Percentiles rank a stretch among this genome's conserved stretches.
phyloP scores from a whole-genome alignment of 2,888 invertebrate species.

The Tridacna gigas region DNA sequence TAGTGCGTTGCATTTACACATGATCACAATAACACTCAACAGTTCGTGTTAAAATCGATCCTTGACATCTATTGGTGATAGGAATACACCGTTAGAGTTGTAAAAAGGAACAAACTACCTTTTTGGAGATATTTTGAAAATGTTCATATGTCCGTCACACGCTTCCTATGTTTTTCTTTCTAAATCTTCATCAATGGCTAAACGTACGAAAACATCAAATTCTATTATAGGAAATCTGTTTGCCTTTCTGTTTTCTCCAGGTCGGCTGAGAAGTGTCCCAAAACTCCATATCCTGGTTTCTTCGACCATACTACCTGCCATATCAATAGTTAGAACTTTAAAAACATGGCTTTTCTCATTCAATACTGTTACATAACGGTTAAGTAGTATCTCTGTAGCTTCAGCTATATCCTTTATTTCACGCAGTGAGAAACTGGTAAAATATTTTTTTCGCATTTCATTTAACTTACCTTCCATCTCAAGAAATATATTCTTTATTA shows the following conservation, averaged over 20 bases:
- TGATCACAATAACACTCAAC: background rate
- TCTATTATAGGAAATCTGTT: background rate
- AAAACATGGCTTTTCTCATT: background rate
- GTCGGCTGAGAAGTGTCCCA: background rate
- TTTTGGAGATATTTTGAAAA: background rate
- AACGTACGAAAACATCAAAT: background rate
- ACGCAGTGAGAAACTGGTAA: background rate
- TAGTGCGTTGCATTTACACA: background rate
- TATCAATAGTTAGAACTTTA: background rate
- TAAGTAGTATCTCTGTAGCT: background rate
- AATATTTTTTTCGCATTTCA: background rate
- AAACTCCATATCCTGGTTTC: constrained; percentile 8
- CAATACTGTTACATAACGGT: background rate
- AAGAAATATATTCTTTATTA: no score
- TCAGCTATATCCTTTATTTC: background rate
- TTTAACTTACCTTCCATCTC: constrained; percentile 7
- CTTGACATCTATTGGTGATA: background rate
- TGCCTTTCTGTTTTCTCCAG: background rate
- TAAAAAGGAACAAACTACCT: background rate
- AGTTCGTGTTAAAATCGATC: background rate
- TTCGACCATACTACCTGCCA: constrained; percentile 4
- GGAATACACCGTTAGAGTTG: background rate
- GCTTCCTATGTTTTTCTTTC: background rate
- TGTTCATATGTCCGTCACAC: background rate
- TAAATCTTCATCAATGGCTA: background rate